Conservation (phyloP, 2,888 invertebrate species). For the Venustoraphidia nigricollis region DNA sequence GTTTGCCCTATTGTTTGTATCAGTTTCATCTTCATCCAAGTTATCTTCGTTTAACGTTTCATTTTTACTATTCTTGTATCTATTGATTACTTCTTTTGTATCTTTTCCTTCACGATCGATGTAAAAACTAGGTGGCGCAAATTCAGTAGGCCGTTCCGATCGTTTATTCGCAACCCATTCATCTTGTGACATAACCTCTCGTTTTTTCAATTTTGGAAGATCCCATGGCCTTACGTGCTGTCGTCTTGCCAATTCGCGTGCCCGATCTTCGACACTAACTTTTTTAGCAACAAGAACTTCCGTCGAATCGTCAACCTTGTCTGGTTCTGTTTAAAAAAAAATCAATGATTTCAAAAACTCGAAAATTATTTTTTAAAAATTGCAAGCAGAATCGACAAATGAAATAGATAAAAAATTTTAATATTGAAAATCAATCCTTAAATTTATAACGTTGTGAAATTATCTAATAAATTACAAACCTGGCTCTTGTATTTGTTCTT, state of each 20-base stretch:
- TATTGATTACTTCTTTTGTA: no score
- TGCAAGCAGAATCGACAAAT: no score
- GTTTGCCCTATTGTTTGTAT: conserved; percentile 13
- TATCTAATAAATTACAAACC: neutral
- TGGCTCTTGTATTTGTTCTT: conserved; percentile 8
- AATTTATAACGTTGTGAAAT: neutral
- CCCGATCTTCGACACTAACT: conserved; percentile 31
- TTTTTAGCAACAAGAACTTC: conserved; percentile 27
- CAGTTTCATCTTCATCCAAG: conserved; percentile 2
- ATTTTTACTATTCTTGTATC: no score
- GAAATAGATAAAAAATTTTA: no score
- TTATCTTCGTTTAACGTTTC: neutral
- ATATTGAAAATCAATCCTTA: no score
- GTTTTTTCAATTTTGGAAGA: conserved; percentile 45
- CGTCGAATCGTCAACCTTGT: conserved; percentile 26
- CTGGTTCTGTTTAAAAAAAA: conserved; percentile 19
- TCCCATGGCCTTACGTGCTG: conserved; percentile 56
- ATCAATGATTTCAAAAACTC: conserved; percentile 11
- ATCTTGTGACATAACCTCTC: conserved; percentile 53
- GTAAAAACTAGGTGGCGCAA: conserved; percentile 47
- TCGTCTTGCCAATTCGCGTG: conserved; percentile 33
- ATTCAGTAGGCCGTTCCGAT: conserved; percentile 53
- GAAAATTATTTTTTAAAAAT: no score
- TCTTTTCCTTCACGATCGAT: no score
- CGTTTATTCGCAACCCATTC: conserved; percentile 66